These are phyloP conservation scores for Platerodrilus igneus DNA, from an alignment of 2,888 invertebrate genomes.

Conservation along the genomic window DNA sequence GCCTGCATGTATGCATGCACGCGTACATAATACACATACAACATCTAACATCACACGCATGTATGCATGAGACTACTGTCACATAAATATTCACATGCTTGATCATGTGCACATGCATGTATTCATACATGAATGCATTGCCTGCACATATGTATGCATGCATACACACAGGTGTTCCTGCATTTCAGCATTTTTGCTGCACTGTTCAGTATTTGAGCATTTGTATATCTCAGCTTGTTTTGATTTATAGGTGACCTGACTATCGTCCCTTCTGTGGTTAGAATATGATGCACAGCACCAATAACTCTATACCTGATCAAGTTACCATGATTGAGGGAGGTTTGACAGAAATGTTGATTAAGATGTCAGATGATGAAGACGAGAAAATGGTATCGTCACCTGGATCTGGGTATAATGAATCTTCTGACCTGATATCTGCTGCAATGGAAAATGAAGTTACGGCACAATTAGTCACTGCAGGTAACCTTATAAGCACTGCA, in stretches of 20 bases:
- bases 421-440: conserved; percentile 74
- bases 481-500: conserved; percentile 53
- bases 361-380: conserved; percentile 68
- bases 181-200: no score
- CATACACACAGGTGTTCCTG: no score
- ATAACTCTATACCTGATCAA: conserved; percentile 52
- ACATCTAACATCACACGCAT: no score
- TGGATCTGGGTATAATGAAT: conserved; percentile 72
- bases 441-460: conserved; percentile 91
- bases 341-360: conserved; percentile 46
- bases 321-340: conserved; percentile 65
- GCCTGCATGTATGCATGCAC: no score
- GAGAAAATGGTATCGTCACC: conserved; percentile 79
- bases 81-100: no score
- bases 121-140: no score
- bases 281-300: conserved; percentile 47
- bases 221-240: neutral
- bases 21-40: no score
- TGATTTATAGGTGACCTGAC: conserved; percentile 29
- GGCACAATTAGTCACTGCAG: conserved; percentile 92
- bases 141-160: no score
- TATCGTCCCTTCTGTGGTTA: conserved; percentile 40
- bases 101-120: no score
- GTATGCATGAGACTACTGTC: no score
- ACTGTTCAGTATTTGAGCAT: no score